Percentiles rank a stretch among this genome's conserved stretches.
Conservation (phyloP, 2,888 invertebrate species). For the Buathra laborator region DNA sequence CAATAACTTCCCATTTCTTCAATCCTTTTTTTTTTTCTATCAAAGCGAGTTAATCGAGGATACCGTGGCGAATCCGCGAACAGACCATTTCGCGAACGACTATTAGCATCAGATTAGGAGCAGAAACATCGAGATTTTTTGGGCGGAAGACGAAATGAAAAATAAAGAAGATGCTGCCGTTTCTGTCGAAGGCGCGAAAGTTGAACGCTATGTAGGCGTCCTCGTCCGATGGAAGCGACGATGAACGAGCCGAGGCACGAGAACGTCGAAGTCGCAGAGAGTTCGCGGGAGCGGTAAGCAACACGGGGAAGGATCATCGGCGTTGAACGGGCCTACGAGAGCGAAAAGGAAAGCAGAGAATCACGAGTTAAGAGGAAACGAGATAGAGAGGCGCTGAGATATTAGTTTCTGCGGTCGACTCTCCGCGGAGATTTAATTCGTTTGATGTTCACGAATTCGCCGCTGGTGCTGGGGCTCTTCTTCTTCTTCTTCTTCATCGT, state of each 20-base stretch:
- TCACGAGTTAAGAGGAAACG: conserved; percentile 61
- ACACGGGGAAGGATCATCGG: conserved; percentile 35
- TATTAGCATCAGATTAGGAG: not conserved
- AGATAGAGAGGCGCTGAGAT: conserved; percentile 73
- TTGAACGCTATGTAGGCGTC: conserved; percentile 56
- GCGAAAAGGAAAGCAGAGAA: conserved; percentile 53
- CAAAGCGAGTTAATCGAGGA: not conserved
- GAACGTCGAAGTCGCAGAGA: conserved; percentile 55
- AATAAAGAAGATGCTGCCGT: conserved; percentile 13
- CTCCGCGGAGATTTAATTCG: conserved; percentile 85
- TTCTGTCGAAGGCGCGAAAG: conserved; percentile 61
- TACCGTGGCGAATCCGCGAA: not conserved
- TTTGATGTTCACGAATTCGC: conserved; percentile 85
- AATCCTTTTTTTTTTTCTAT: not conserved
- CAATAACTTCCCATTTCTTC: not conserved
- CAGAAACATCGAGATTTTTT: conserved; percentile 4
- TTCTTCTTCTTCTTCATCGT: conserved; percentile 58
- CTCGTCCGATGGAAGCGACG: conserved; percentile 53
- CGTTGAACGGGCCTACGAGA: conserved; percentile 3
- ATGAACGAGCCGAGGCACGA: conserved; percentile 50
- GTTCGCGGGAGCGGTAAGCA: conserved; percentile 40
- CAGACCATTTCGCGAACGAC: not conserved
- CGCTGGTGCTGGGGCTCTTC: conserved; percentile 74
- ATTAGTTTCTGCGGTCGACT: conserved; percentile 85
- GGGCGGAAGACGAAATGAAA: not conserved